Evolutionary conservation across 2,113 vertebrate genomes (phyloP).

Genomic region (Mungos mungo): DNA sequence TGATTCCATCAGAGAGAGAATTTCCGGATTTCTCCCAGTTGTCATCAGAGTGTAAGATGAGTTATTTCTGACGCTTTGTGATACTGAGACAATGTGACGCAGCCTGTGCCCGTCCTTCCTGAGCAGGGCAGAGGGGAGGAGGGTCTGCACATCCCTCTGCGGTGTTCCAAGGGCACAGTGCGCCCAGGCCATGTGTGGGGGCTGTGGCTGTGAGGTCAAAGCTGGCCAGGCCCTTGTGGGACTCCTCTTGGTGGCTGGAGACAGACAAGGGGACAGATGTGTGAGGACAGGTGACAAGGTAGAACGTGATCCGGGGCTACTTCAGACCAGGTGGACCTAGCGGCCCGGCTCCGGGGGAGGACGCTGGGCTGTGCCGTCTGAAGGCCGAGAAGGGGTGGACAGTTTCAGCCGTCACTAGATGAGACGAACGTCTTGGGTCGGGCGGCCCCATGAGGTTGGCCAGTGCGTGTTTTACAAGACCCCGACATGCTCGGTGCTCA

Average conservation of each 20-base stretch:
- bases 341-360: not conserved
- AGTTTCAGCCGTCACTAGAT: rapidly evolving
- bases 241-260: too few relatives aligned
- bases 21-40: not conserved
- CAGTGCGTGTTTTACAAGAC: rapidly evolving
- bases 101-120: rapidly evolving
- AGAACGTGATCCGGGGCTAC: too few relatives aligned
- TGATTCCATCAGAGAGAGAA: not conserved
- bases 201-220: rapidly evolving
- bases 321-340: not conserved
- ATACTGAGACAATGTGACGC: rapidly evolving
- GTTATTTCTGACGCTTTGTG: not conserved
- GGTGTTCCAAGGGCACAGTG: not conserved
- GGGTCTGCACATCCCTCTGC: rapidly evolving
- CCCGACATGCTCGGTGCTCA: not conserved
- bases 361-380: rapidly evolving
- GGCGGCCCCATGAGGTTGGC: rapidly evolving
- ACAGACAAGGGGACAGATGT: not conserved
- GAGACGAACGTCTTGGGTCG: not conserved
- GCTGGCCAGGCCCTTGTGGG: not conserved
- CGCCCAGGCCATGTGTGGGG: not conserved
- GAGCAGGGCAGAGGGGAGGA: not conserved
- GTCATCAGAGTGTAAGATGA: rapidly evolving
- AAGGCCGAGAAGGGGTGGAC: not conserved
- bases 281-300: not conserved